Base-by-base conservation (phyloP, 2,797 vertebrate species). In the Platyrinchus mystaceus region DNA sequence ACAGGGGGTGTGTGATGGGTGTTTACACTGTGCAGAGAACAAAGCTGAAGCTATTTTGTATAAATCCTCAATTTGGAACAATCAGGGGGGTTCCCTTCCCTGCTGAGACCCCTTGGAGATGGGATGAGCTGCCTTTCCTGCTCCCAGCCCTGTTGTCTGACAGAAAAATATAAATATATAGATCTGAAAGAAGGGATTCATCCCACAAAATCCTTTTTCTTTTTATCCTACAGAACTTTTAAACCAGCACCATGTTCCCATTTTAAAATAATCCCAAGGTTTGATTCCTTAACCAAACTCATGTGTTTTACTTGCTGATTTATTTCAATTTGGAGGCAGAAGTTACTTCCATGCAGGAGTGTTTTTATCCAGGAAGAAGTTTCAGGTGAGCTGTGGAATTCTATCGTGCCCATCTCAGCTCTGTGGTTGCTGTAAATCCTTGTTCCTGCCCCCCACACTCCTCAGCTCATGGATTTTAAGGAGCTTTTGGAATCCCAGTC, bases 31-130 rank as follows among this genome's bases (percentile, higher is more conserved):
- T 71, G 76, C 82, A 36, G 87, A 94, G 96, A 95, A 96, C 95
- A 91, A 94, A 97, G 81, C 76, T 64, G 93, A 95, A 96, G 91
- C 92, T 97, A 43, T 97, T 98, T 97, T 97, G 79, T 95, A 96
- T 84, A 88, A 97, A 96, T 66, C 76, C 88, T 94, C 91, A 37
- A 18, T 95, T 85, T 60, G 12, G 62, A 95, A 77, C 94, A 87
- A 58, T 96, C 92, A 81, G 92, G 75, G 84, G 24, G 6, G 78
- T 83, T 95, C 76, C 75, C 37, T 84, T 67, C 7, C 74, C 76
- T 73, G 62, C 80, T 32, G 84, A 87, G 58, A 60, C 66, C 84
- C 75, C 50, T 37, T 34, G 3, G 67, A 69, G 66, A 34, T 34
- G 16, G 2, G 9, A 24, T n/a, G 1, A 39, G 55, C 71, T 68